Base-by-base conservation (phyloP, 2,113 vertebrate species). In the Bufo gargarizans region DNA sequence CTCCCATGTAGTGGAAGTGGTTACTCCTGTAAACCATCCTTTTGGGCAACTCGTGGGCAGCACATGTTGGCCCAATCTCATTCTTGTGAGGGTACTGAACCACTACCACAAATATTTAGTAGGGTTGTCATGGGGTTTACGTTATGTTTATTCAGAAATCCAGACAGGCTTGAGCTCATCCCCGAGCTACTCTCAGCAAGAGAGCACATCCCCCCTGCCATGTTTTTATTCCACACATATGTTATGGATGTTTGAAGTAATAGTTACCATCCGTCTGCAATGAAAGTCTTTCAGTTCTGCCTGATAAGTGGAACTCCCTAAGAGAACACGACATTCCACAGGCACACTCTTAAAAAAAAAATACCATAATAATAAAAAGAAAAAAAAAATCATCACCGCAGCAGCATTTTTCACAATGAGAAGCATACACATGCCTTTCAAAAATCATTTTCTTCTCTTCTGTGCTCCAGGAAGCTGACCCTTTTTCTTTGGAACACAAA, bases 401-500 rank as follows among this genome's bases (percentile, higher is more conserved):
- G 50, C 91, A 45, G 56, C 45, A 89, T 88, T 90, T 58, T 89
- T 78, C 67, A 87, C 55, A 90, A 90, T 90, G 91, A 94, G 93
- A 93, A 91, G 61, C 78, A 91, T 91, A 92, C 89, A 93, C 90
- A 92, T 92, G 91, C 91, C 80, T 77, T 78, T 78, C 89, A 89
- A 88, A 91, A 91, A 84, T 88, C 86, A 88, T 89, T 89, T 89
- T 92, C 83, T 89, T 74, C 93, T 93, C 92, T 92, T 93, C 90
- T 88, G 90, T 90, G 90, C 93, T 94, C 93, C 91, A 93, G 93
- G 90, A 95, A 94, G 91, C 82, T 91, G 92, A 87, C 92, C 93
- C 92, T 91, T 92, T 76, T 92, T 76, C 90, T 95, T 91, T 88
- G 86, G 93, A 94, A 94, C 89, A 93, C 90, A 93, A 94, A 94